phyloP scores from a whole-genome alignment of 2,888 invertebrate species.

The Trissolcus brochymenae region DNA sequence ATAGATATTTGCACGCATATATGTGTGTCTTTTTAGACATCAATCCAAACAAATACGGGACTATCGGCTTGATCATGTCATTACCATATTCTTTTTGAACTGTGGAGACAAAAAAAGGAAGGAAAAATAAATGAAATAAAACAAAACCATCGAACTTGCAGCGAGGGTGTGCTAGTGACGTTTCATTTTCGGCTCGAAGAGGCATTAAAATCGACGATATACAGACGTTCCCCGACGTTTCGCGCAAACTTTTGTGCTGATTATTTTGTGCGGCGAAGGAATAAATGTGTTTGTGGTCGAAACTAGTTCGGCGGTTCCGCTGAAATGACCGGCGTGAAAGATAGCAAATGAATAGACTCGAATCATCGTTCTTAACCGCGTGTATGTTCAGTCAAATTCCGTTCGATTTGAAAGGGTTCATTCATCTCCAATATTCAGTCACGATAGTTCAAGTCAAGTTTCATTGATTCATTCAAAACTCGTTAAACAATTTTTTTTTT shows the following conservation, averaged over 20 bases:
- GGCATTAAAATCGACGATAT: constrained; percentile 7
- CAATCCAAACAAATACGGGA: constrained; percentile 48
- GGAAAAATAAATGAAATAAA: neutral
- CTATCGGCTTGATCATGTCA: constrained; percentile 44
- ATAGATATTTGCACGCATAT: constrained; percentile 57
- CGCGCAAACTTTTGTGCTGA: neutral
- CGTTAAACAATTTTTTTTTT: neutral
- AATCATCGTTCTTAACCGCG: no score
- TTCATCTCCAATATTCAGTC: no score
- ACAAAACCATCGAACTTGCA: neutral
- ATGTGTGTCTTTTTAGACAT: constrained; percentile 51
- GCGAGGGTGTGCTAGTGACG: constrained; percentile 6
- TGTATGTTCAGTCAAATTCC: no score
- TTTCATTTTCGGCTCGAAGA: constrained; percentile 20
- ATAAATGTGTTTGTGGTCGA: no score
- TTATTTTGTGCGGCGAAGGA: neutral
- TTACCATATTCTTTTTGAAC: constrained; percentile 28
- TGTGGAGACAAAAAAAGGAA: neutral
- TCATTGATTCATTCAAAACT: neutral
- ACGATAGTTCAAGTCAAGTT: no score
- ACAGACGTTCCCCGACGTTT: neutral
- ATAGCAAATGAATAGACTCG: no score
- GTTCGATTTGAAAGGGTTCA: no score
- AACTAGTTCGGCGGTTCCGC: no score
- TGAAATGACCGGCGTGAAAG: no score